Base-by-base conservation (phyloP, 2,113 vertebrate species). In the Diphyllodes magnificus region DNA sequence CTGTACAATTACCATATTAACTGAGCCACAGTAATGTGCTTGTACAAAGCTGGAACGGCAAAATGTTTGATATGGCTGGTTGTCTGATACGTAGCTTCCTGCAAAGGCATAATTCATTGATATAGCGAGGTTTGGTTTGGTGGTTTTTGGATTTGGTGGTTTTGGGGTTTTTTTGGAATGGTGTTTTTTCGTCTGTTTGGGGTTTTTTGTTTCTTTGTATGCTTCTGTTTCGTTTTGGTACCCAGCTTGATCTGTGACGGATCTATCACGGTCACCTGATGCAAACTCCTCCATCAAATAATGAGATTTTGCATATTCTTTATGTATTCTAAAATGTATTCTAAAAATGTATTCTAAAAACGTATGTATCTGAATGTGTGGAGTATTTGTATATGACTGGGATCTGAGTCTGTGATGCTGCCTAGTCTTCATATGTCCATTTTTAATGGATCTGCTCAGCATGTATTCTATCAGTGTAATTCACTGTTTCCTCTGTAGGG, bases 81-180 rank as follows among this genome's bases (percentile, higher is more conserved):
- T 44, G 24, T 5, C 37, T 70, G 40, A 85, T 30, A 37, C 1
- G 1, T 17, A 24, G 15, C 13, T 70, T 88, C 27, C 23, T 78
- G 17, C 19, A 88, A 82, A 73, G 45, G 33, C 7, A 39, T 21
- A 23, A 50, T 50, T 39, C 33, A 27, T 10, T 39, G 5, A 33
- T 5, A 15, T 2, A 53, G 17, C 7, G 9, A n/a, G 23, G 8
- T 49, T 79, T 73, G 35, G 11, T 13, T 51, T 56, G 18, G 12
- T 8, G 12, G 27, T 3, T 64, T 10, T 31, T 6, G 4, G 30
- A 8, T 20, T 66, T 1, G 0, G 21, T 50, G 61, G 11, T 14
- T 68, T 68, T 3, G 27, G 9, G 7, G 2, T 0, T 57, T 49
- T 66, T 45, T 45, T n/a, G 6, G 15, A n/a, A 23, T 33, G 12